Base-by-base conservation (phyloP, 2,113 vertebrate genomes). In the Limnothrissa miodon region DNA sequence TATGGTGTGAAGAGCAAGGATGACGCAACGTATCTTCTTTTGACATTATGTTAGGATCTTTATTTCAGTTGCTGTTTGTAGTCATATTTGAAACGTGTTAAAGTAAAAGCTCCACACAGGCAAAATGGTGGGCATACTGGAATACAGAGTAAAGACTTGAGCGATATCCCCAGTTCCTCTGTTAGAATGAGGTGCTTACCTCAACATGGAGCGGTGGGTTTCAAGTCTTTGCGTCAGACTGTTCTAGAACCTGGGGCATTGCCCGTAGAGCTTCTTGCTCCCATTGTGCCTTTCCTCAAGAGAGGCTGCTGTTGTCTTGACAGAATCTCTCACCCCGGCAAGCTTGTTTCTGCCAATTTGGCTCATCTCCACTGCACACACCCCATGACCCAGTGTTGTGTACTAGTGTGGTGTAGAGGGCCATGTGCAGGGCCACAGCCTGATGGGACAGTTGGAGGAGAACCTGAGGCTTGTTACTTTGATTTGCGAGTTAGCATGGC, bases 191-290 rank as follows among this genome's bases (percentile, higher is more conserved):
- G 19, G 19, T 56, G 59, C 13, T 66, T 66, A 74, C 66, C 4
- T 4, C 19, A 74, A 36, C 29, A 33, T 36, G 66, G 29, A 74
- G 66, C 4, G 15, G 66, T 15, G 45, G 44, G 39, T 86, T 86
- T 83, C 80, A 70, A 5, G 29, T n/a, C 79, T 86, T 86, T 86
- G 82, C 74, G 79, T 86, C 85, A 86, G 80, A 78, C 45, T 23
- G 2, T 78, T 46, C 44, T 86, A 42, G 81, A 53, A 79, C 79
- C 74, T 25, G 45, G 25, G 70, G 81, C 66, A 78, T 44, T 48
- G 66, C 81, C 62, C 80, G 39, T 48, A 25, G 45, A 79, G 59
- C 59, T 23, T 2, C 59, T 66, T 6, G 29, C 36, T 11, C 33
- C 66, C 15, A 33, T 4, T 36, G 66, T 74, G 66, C 25, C 2